A percentile compares a stretch with the other conserved stretches of the same genome.
Evolutionary conservation across 2,797 vertebrate species (phyloP).

Genomic region (Channallabes apus): DNA sequence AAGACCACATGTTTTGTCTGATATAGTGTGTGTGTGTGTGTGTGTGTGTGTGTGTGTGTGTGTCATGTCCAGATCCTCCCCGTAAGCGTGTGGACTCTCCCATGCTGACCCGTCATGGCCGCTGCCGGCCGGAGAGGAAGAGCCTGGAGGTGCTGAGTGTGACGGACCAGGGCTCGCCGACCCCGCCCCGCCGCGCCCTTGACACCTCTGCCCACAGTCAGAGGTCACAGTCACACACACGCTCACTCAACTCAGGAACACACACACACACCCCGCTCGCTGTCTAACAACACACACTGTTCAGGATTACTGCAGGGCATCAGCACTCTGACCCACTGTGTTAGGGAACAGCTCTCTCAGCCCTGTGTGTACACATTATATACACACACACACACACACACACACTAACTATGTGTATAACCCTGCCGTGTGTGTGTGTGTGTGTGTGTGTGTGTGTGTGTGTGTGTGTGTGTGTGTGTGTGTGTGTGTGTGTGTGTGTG

Average conservation of each 20-base stretch:
- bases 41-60: conserved; percentile 15
- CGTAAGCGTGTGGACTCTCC: conserved; percentile 90
- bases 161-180: conserved; percentile 88
- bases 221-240: conserved; percentile 69
- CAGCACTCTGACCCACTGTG: background rate
- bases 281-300: background rate
- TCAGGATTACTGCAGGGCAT: background rate
- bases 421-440: background rate
- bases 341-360: background rate
- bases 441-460: conserved; percentile 19
- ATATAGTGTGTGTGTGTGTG: no score
- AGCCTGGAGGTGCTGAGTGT: conserved; percentile 90
- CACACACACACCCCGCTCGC: background rate
- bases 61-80: conserved; percentile 69
- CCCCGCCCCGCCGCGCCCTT: conserved; percentile 84
- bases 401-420: background rate
- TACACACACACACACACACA: no score
- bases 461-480: no score
- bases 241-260: no score
- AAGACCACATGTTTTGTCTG: background rate
- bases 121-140: conserved; percentile 87
- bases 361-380: background rate
- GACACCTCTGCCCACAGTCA: conserved; percentile 90
- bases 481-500: conserved; percentile 18
- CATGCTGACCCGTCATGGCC: conserved; percentile 89